Evolutionary conservation across 1,140 invertebrate species (phyloP).

Genomic region (Atta colombica): DNA sequence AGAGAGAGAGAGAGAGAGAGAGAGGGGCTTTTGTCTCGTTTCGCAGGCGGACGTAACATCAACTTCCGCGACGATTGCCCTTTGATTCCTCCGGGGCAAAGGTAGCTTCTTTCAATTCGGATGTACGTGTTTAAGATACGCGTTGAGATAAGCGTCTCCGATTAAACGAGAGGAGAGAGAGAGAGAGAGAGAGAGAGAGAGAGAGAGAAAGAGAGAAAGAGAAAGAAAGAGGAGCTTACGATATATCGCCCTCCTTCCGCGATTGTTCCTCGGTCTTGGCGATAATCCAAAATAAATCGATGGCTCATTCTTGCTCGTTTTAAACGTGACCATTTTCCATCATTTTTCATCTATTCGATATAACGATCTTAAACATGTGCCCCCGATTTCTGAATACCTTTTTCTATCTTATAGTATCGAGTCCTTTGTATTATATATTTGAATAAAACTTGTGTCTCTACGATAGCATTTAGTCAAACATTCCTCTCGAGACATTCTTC

Average conservation of each 20-base stretch:
- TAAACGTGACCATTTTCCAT: conserved; percentile 29
- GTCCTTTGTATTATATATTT: conserved; percentile 78
- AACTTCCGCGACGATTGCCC: conserved; percentile 75
- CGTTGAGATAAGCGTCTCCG: conserved; percentile 33
- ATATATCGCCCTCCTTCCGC: conserved; percentile 30
- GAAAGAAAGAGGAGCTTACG: conserved; percentile 34
- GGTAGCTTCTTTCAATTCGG: conserved; percentile 72
- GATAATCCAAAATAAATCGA: conserved; percentile 36
- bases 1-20: conserved; percentile 61
- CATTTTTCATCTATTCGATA: conserved; percentile 73
- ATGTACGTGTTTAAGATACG: conserved; percentile 64
- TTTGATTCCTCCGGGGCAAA: conserved; percentile 61
- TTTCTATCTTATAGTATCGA: conserved; percentile 58
- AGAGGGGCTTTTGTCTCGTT: conserved; percentile 74
- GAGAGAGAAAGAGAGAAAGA: neutral
- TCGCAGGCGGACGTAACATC: conserved; percentile 78
- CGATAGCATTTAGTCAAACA: conserved; percentile 70
- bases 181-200: neutral
- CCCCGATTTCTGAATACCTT: conserved; percentile 60
- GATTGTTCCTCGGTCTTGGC: conserved; percentile 60
- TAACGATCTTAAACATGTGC: conserved; percentile 70
- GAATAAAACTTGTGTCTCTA: conserved; percentile 72
- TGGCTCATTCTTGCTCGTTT: conserved; percentile 59
- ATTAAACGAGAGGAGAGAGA: conserved; percentile 20
- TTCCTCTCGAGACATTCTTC: conserved; percentile 70